Base-by-base conservation (phyloP, 2,888 invertebrate species). In the Caenorhabditis parvicauda region DNA sequence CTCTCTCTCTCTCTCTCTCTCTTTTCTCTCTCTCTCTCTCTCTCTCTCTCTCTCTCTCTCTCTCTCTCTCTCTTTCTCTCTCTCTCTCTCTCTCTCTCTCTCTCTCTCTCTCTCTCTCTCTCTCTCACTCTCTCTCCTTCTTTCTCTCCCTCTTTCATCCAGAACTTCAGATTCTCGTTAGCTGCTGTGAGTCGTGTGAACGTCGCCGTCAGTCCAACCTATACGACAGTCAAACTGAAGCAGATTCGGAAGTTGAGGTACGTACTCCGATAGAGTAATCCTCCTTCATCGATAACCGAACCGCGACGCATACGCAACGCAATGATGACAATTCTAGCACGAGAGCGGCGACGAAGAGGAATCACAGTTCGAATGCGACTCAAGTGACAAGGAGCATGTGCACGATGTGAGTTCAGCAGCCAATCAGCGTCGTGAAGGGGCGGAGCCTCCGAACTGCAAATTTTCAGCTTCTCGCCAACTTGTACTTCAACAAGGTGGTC, bases 141-240 rank as follows among this genome's bases (percentile, higher is more conserved):
- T 29, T 28, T 48, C 37, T 12, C 24, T 17, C 32, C 21, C 17
- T 24, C 41, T 38, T n/a, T 37, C 39, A n/a, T 47, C 35, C 2
- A 21, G 17, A 21, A 9, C 42, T 72, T 42, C 56, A 77, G 67
- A 63, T 79, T 28, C 66, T 79, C 14, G 68, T 79, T 5, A 65
- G 73, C 35, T 79, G 79, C 46, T 79, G 79, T 52, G 79, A 79
- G 38, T 74, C 75, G 2, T 79, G 79, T 53, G 76, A 78, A 22
- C 59, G 65, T 59, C 58, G 79, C n/a, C 60, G 79, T 17, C 74
- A 69, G 6, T 73, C 73, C 4, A 47, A 63, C 38, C 54, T 66
- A 25, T 71, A 67, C 24, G 70, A 71, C n/a, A 60, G 59, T 22
- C 64, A 67, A 17, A 67, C 67, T 7, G 71, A 65, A 32, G 68